Percentiles rank a stretch among this genome's conserved stretches.
Conservation (phyloP, 2,797 vertebrate species). For the Xenops minutus region DNA sequence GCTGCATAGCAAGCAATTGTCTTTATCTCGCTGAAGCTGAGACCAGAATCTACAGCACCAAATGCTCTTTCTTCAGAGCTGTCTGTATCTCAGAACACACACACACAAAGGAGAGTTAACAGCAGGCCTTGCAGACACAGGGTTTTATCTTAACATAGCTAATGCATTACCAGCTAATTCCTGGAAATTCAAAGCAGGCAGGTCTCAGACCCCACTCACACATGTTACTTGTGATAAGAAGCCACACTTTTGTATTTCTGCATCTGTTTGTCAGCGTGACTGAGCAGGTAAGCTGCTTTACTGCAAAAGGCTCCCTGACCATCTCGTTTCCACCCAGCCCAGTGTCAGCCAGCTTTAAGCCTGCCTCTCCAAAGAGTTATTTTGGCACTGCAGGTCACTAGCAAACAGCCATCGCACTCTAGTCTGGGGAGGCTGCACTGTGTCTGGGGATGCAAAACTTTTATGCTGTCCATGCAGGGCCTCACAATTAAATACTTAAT, state of each 20-base stretch:
- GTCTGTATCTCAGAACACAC: not conserved
- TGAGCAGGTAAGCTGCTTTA: conserved; percentile 15
- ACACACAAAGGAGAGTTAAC: not conserved
- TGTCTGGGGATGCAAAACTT: not conserved
- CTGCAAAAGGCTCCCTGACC: not conserved
- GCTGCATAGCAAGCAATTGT: not conserved
- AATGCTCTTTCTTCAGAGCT: not conserved
- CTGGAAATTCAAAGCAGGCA: conserved; percentile 36
- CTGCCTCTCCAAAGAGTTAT: not conserved
- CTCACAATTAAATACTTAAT: conserved; percentile 10
- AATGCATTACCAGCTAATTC: conserved; percentile 32
- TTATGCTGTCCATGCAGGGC: not conserved
- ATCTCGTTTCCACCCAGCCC: not conserved
- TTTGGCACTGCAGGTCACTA: not conserved
- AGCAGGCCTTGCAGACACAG: not conserved
- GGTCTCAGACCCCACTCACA: not conserved
- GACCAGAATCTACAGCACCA: conserved; percentile 11
- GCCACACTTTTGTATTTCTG: not conserved
- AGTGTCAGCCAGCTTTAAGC: not conserved
- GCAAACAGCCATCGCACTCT: not conserved
- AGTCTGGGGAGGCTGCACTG: not conserved
- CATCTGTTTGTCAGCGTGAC: not conserved
- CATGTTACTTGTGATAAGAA: conserved; percentile 20
- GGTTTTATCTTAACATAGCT: conserved; percentile 41
- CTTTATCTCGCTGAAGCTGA: not conserved